Percentiles rank a stretch among this genome's conserved stretches.
These are phyloP conservation scores for Muntiacus muntjak DNA, from an alignment of 2,113 vertebrate genomes.

Conservation along the genomic window DNA sequence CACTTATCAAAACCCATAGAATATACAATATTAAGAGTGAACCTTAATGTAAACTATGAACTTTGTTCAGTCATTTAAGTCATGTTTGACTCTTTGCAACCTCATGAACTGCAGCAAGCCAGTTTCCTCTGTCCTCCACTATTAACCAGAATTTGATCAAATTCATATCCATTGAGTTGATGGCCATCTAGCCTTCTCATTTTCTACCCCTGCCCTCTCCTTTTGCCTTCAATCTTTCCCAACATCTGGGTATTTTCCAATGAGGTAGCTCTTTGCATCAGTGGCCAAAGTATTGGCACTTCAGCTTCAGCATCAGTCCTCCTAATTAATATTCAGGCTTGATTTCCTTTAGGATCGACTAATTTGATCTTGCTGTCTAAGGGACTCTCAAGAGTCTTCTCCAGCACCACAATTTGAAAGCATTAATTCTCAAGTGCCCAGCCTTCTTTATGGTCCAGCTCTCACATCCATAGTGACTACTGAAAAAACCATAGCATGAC, in stretches of 20 bases:
- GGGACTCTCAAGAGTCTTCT: not conserved
- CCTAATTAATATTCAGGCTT: not conserved
- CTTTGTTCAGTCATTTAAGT: not conserved
- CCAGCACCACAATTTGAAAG: not conserved
- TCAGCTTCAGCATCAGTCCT: not conserved
- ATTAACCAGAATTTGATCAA: not conserved
- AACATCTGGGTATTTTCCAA: not conserved
- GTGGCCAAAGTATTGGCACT: not conserved
- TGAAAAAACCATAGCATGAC: not conserved
- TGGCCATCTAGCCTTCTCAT: not conserved
- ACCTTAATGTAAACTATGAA: not conserved
- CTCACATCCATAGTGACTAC: not conserved
- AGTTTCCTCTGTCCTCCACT: not conserved
- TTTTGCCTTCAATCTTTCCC: not conserved
- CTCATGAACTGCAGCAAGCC: not conserved
- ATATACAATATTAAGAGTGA: not conserved
- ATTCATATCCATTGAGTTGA: not conserved
- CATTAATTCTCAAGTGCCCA: not conserved
- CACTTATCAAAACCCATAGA: not conserved
- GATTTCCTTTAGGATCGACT: not conserved
- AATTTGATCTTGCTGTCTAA: not conserved
- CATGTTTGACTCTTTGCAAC: not conserved
- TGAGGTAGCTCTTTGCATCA: not conserved
- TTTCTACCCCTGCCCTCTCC: not conserved
- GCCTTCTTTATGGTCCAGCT: not conserved